phyloP scores from a whole-genome alignment of 2,797 vertebrate species.

The Cygnus olor region DNA sequence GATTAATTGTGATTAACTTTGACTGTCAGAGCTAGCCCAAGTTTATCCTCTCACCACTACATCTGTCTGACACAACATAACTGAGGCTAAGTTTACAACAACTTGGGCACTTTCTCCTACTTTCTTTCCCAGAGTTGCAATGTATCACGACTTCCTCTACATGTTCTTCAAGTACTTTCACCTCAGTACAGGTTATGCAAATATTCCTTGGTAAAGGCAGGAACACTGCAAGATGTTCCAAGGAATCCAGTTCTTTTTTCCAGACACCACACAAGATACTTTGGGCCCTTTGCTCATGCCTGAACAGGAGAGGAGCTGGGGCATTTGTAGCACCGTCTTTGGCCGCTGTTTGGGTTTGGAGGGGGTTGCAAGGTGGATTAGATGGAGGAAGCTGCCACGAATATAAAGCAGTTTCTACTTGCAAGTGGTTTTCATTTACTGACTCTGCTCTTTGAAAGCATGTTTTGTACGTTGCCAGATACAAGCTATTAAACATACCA shows the following conservation, averaged over 20 bases:
- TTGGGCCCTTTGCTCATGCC: neutral
- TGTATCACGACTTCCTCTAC: neutral
- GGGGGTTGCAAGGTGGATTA: neutral
- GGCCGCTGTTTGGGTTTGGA: neutral
- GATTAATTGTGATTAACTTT: neutral
- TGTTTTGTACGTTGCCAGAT: neutral
- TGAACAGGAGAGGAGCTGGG: neutral
- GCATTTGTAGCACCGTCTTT: rapidly evolving
- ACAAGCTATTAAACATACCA: neutral
- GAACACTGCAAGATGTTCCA: neutral
- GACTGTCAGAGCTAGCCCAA: neutral
- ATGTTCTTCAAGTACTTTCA: neutral
- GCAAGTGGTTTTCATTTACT: neutral
- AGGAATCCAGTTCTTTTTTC: neutral
- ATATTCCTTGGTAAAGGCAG: neutral
- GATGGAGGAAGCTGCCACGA: neutral
- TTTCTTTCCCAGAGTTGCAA: neutral
- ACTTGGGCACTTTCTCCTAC: neutral
- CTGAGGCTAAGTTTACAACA: neutral
- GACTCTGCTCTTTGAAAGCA: neutral
- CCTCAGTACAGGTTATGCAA: neutral
- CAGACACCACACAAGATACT: neutral
- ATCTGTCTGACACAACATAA: neutral
- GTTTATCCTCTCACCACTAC: neutral
- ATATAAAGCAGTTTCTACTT: neutral